phyloP scores from a whole-genome alignment of 2,113 vertebrate genomes.

The Phainopepla nitens region DNA sequence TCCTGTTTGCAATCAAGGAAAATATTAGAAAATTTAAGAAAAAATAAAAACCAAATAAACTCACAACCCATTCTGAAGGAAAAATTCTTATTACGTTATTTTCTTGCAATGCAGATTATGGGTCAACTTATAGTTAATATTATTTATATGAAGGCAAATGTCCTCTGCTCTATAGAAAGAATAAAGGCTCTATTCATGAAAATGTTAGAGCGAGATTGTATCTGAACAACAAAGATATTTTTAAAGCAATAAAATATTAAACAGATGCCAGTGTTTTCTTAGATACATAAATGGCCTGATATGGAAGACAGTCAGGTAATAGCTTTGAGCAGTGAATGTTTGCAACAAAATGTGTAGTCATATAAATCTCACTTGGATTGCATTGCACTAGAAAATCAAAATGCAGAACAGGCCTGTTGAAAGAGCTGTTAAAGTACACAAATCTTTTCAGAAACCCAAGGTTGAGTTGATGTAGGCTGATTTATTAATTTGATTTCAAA shows the following conservation, averaged over 20 bases:
- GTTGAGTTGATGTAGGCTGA: not conserved
- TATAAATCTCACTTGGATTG: conserved; percentile 33
- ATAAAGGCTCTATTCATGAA: conserved; percentile 1
- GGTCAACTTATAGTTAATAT: not conserved
- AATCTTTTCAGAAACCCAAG: not conserved
- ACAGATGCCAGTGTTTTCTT: conserved; percentile 40
- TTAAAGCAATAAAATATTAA: conserved; percentile 52
- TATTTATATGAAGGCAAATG: not conserved
- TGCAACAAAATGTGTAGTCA: conserved; percentile 20
- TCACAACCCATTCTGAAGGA: not conserved
- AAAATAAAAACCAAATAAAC: not conserved
- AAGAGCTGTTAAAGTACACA: conserved; percentile 4
- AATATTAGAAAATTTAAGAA: not conserved
- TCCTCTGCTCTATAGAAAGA: not conserved
- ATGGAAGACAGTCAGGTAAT: conserved; percentile 33
- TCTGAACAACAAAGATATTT: conserved; percentile 43
- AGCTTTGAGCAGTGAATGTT: conserved; percentile 31
- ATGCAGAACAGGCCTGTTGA: not conserved
- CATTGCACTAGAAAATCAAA: not conserved
- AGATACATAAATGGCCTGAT: conserved; percentile 35
- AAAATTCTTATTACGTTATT: not conserved
- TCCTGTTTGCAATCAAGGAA: not conserved
- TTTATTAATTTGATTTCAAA: not conserved
- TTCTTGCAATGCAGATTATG: not conserved
- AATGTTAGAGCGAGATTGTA: not conserved